Conservation (phyloP, 1,140 invertebrate genomes). For the Frieseomelitta varia region DNA sequence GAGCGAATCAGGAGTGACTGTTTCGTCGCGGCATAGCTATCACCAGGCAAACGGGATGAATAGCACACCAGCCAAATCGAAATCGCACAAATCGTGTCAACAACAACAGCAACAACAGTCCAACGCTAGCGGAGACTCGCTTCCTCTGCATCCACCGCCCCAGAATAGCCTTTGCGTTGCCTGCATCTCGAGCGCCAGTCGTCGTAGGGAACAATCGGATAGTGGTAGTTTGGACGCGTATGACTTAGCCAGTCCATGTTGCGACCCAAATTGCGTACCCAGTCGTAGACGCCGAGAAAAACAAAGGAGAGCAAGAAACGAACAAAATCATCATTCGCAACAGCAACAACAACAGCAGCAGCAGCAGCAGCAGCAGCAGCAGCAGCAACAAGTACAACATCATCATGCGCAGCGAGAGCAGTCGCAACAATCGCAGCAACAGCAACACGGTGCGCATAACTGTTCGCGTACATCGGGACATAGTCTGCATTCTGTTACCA, state of each 20-base stretch:
- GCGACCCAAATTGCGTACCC: slow-evolving; percentile 91
- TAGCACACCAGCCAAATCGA: slow-evolving; percentile 67
- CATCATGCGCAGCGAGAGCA: slow-evolving; percentile 70
- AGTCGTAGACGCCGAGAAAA: slow-evolving; percentile 85
- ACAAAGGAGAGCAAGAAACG: slow-evolving; percentile 72
- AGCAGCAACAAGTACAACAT: slow-evolving; percentile 61
- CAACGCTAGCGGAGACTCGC: slow-evolving; percentile 60
- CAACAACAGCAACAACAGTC: slow-evolving; percentile 72
- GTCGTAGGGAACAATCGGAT: slow-evolving; percentile 81
- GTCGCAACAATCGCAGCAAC: slow-evolving; percentile 60
- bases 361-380: slow-evolving; percentile 58
- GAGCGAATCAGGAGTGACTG: slow-evolving; percentile 78
- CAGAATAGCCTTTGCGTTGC: slow-evolving; percentile 88
- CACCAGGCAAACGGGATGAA: slow-evolving; percentile 81
- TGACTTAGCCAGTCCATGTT: slow-evolving; percentile 91
- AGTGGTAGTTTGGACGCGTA: slow-evolving; percentile 91
- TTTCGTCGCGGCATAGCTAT: slow-evolving; percentile 76
- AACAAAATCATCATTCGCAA: slow-evolving; percentile 71
- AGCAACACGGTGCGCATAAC: slow-evolving; percentile 69
- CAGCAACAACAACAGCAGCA: slow-evolving; percentile 62
- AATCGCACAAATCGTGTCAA: slow-evolving; percentile 69
- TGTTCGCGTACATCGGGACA: slow-evolving; percentile 86
- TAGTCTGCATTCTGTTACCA: slow-evolving; percentile 90
- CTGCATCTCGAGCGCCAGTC: slow-evolving; percentile 85
- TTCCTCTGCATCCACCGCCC: slow-evolving; percentile 68